Evolutionary conservation across 2,113 vertebrate genomes (phyloP), one percentile per base, ranked within the genome.

Genomic region (Dendropsophus ebraccatus): DNA sequence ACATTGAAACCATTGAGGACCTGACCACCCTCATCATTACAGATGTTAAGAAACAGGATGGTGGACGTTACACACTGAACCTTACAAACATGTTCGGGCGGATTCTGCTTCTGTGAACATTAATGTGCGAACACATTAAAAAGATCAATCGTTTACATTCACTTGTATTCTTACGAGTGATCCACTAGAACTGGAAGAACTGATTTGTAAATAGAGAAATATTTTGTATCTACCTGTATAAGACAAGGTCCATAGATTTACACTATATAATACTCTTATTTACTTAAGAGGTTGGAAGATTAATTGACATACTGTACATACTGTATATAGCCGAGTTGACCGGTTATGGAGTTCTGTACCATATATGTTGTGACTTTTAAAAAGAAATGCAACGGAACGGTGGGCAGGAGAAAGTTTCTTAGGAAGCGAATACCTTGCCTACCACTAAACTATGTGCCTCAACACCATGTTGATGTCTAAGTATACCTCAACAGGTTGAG

Each of bases 401-500:
- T 96, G 94, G 94, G 94, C 89, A 97, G 97, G 97, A 97, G 97
- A 99, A 99, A 99, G 97, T 98, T 98, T 94, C 94, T 70, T 80
- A 81, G 86, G 90, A 93, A 96, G 96, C 82, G 95, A 99, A 95
- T 99, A 99, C 94, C 96, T 95, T 97, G 95, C 91, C 91, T 93
- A 95, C 96, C 92, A 97, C 94, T 92, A 96, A 96, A 96, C 93
- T 93, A 92, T 96, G 98, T 89, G 94, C 98, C 98, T 99, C 98
- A 99, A 99, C 98, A 91, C 91, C 91, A 94, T 88, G 98, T 99
- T 99, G 98, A 99, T 94, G 98, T 96, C 96, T 95, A 99, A 99
- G 97, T 96, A 95, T 95, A 96, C 98, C 98, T 99, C 98, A 95
- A 87, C 96, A 97, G 98, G 98, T 99, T 91, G 98, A 99, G 97